Conservation (phyloP, 2,888 invertebrate species). For the Geotrupes spiniger region DNA sequence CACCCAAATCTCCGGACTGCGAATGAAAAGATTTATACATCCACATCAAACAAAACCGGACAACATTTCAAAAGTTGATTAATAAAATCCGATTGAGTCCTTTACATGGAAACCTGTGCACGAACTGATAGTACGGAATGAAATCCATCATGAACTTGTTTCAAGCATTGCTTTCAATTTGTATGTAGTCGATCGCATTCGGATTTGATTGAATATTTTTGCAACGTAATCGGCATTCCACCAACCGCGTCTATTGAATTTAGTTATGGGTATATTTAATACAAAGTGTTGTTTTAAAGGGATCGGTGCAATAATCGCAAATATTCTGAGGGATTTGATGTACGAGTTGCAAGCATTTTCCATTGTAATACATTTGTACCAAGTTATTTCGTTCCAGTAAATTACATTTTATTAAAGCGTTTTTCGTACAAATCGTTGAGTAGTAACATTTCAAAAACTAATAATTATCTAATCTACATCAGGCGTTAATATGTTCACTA, state of each 20-base stretch:
- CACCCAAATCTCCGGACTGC: neutral
- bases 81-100: slow-evolving; percentile 11
- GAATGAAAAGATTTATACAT: slow-evolving; percentile 3
- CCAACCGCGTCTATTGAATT: neutral
- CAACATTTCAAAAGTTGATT: slow-evolving; percentile 12
- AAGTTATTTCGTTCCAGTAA: too few species aligned
- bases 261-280: too few species aligned
- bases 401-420: too few species aligned
- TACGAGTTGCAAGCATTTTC: too few species aligned
- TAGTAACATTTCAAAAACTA: too few species aligned
- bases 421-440: too few species aligned
- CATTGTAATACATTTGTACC: too few species aligned
- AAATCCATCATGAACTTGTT: slow-evolving; percentile 11
- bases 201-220: slow-evolving; percentile 5
- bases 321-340: too few species aligned
- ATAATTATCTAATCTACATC: too few species aligned
- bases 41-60: slow-evolving; percentile 4
- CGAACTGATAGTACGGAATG: slow-evolving; percentile 6
- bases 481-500: too few species aligned
- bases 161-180: slow-evolving; percentile 8
- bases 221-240: neutral
- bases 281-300: too few species aligned
- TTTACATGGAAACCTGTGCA: slow-evolving; percentile 6
- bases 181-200: slow-evolving; percentile 1
- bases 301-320: too few species aligned